Base-by-base conservation (phyloP, 2,888 invertebrate species). In the Sphaerophoria taeniata region DNA sequence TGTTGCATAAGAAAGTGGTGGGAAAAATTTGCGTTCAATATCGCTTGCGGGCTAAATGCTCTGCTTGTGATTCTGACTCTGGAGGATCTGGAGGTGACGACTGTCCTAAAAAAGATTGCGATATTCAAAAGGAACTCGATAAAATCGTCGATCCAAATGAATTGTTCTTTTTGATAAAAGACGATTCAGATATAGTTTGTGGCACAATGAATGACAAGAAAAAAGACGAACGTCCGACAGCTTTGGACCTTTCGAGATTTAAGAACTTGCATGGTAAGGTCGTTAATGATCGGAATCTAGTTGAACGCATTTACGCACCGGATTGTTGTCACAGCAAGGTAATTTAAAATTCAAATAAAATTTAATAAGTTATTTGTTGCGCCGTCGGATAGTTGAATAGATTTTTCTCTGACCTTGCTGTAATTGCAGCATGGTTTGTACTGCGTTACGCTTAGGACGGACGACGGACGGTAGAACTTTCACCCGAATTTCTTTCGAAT, bases 161-260 rank as follows among this genome's bases (percentile, higher is more conserved):
- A 6, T 3, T 85, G 55, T 85, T 85, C 47, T 85, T 85, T 39
- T 36, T 85, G 36, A 60, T 85, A 51, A 61, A 85, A 85, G 70
- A 51, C 47, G 70, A 81, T 39, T 85, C 81, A 2, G 81, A 85
- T 47, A 56, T 55, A 0, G 2, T 24, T 24, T 70, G 76, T 9
- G 24, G 16, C 34, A 7, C 9, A 3, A n/a, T n/a, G 7, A 56
- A 45, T 9, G 6, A 1, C 6, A 58, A 39, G 6, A 33, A 9
- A 9, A 56, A 43, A 0, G 2, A 9, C 0, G 6, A 16, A 0
- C 45, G 45, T 3, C 49, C 88, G 0, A 89, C 89, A 3, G 88
- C 88, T 6, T 76, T 90, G n/a, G 90, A 91, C 36, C 71, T 90
- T 24, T 78, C 89, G 12, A 90, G 88, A 16, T 89, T 89, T 65